Conservation (phyloP, 2,113 vertebrate genomes). For the Rafetus swinhoei region DNA sequence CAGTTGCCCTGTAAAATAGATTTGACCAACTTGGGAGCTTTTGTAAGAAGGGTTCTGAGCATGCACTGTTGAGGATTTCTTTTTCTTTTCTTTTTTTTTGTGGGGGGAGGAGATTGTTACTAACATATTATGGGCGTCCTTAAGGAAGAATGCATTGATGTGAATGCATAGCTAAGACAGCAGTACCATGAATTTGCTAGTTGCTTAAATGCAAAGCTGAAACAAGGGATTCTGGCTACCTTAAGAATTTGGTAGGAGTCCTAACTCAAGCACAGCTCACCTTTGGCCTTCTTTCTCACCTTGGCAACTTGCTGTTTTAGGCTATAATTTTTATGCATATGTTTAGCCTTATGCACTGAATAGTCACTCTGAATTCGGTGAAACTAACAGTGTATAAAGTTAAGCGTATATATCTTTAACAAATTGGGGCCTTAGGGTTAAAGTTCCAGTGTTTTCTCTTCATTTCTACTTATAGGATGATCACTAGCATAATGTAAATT, state of each 20-base stretch:
- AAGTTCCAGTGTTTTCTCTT: background rate
- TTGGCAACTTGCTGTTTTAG: background rate
- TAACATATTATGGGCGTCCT: background rate
- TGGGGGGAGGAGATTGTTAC: background rate
- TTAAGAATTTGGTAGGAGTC: background rate
- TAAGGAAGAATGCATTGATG: background rate
- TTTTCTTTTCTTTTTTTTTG: no score
- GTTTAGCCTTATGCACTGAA: background rate
- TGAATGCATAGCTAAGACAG: background rate
- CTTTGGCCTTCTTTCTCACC: background rate
- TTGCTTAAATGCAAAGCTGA: background rate
- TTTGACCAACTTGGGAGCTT: background rate
- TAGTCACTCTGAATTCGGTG: background rate
- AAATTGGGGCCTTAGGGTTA: background rate
- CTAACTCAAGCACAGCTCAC: background rate
- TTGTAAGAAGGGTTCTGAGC: background rate
- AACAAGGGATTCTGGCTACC: background rate
- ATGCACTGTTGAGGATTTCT: background rate
- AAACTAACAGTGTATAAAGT: background rate
- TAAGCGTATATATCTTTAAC: background rate
- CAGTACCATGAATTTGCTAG: background rate
- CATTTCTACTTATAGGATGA: conserved; percentile 30
- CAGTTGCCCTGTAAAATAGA: background rate
- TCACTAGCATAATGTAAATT: conserved; percentile 36
- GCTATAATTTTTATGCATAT: background rate